Percentiles rank a stretch among this genome's conserved stretches.
These are phyloP conservation scores for Hofmannophila pseudospretella DNA, from an alignment of 2,888 invertebrate species.

Conservation along the genomic window DNA sequence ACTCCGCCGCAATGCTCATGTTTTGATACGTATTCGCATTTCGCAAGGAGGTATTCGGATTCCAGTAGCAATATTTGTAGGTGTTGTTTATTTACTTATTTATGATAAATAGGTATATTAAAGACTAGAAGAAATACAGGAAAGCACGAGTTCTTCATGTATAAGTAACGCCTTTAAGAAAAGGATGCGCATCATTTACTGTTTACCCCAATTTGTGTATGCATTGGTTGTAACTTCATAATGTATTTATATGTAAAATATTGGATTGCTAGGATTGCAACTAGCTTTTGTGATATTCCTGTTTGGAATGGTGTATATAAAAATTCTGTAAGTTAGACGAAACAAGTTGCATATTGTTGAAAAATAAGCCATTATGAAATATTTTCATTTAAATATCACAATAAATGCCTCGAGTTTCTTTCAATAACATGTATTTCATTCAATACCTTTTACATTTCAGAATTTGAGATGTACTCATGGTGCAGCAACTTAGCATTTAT, in stretches of 20 bases:
- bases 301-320: slow-evolving; percentile 28
- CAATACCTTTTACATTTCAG: slow-evolving; percentile 6
- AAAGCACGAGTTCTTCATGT: too few relatives aligned
- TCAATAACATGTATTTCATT: slow-evolving; percentile 26
- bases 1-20: too few relatives aligned
- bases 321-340: slow-evolving; percentile 27
- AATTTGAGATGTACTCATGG: too few relatives aligned
- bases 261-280: slow-evolving; percentile 27
- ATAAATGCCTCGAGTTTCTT: slow-evolving; percentile 56
- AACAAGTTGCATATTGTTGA: slow-evolving; percentile 48
- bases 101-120: too few relatives aligned
- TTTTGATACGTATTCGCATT: too few relatives aligned
- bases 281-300: slow-evolving; percentile 53
- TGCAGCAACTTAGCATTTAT: too few relatives aligned
- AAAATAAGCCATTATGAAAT: slow-evolving; percentile 40
- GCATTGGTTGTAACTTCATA: slow-evolving; percentile 21
- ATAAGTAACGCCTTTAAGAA: too few relatives aligned
- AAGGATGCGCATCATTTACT: slow-evolving; percentile 1
- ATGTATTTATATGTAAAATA: slow-evolving; percentile 16
- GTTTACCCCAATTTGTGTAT: background rate
- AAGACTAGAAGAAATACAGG: too few relatives aligned
- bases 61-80: too few relatives aligned
- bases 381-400: slow-evolving; percentile 52
- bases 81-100: too few relatives aligned
- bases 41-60: too few relatives aligned